phyloP scores from a whole-genome alignment of 2,888 invertebrate species.

The Cepaea hortensis region DNA sequence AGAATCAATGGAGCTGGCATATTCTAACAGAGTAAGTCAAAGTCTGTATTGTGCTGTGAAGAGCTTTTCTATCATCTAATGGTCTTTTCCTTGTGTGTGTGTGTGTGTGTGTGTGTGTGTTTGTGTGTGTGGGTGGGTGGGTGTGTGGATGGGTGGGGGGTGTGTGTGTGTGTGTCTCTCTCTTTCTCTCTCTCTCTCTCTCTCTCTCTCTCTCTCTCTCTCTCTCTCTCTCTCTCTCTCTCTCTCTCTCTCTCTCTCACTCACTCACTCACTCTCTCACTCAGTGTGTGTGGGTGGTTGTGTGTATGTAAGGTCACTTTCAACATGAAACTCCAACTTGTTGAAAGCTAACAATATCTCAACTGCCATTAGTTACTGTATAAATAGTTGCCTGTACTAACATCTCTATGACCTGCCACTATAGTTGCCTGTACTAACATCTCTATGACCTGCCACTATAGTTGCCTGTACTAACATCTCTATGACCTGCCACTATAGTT shows the following conservation, averaged over 20 bases:
- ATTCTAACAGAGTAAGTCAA: conserved; percentile 87
- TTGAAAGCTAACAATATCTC: too few species aligned
- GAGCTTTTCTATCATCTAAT: background rate
- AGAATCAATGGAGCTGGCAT: conserved; percentile 97
- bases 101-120: background rate
- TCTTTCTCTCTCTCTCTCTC: background rate
- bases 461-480: too few species aligned
- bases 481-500: too few species aligned
- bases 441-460: too few species aligned
- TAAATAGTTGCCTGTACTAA: too few species aligned
- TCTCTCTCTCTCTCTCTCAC: background rate
- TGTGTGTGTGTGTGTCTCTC: background rate
- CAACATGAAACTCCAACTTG: too few species aligned
- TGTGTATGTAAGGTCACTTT: too few species aligned
- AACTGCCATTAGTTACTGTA: too few species aligned
- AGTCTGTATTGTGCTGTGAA: background rate
- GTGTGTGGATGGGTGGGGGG: background rate
- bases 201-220: background rate
- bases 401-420: too few species aligned
- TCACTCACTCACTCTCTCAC: conserved; percentile 20
- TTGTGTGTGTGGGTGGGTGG: background rate
- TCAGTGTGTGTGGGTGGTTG: background rate
- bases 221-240: background rate
- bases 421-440: too few species aligned
- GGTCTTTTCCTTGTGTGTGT: background rate